Percentiles rank a stretch among this genome's conserved stretches.
These are phyloP conservation scores for Drosophila ironensis DNA, from an alignment of 1,140 invertebrate genomes.

Conservation along the genomic window DNA sequence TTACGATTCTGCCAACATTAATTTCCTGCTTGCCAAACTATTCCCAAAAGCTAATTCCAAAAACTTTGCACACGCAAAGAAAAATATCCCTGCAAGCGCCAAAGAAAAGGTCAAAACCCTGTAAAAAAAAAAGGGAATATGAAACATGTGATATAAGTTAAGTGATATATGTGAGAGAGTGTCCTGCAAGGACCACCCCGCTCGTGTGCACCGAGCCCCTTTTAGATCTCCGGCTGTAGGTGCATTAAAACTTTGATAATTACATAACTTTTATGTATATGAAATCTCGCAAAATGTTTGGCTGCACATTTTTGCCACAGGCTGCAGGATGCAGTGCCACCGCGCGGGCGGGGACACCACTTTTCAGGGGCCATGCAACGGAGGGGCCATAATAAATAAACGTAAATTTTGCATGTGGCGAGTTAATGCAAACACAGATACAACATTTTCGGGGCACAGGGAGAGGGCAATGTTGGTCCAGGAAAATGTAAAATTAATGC, in stretches of 20 bases:
- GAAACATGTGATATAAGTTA: conserved; percentile 46
- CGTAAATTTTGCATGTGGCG: conserved; percentile 78
- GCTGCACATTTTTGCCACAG: conserved; percentile 63
- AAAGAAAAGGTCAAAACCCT: conserved; percentile 26
- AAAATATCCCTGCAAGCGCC: conserved; percentile 25
- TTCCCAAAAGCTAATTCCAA: conserved; percentile 26
- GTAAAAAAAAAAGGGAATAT: conserved; percentile 25
- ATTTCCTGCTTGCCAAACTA: conserved; percentile 27
- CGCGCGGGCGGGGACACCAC: conserved; percentile 17
- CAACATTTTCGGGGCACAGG: conserved; percentile 5
- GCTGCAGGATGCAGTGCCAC: conserved; percentile 35
- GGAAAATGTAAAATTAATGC: conserved; percentile 79
- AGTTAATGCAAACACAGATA: conserved; percentile 72
- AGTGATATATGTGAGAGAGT: conserved; percentile 29
- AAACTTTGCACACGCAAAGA: conserved; percentile 18
- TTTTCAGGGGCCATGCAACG: conserved; percentile 6
- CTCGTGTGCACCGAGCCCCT: not conserved
- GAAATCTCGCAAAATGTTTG: conserved; percentile 70
- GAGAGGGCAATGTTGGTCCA: conserved; percentile 26
- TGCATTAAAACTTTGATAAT: conserved; percentile 79
- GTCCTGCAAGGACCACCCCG: not conserved
- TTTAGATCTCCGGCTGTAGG: conserved; percentile 42
- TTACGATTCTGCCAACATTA: conserved; percentile 11
- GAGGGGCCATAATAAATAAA: conserved; percentile 70
- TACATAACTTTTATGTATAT: conserved; percentile 70